Conservation (phyloP, 53 echinoderm and acorn worm genomes). For the Holothuria scabra region DNA sequence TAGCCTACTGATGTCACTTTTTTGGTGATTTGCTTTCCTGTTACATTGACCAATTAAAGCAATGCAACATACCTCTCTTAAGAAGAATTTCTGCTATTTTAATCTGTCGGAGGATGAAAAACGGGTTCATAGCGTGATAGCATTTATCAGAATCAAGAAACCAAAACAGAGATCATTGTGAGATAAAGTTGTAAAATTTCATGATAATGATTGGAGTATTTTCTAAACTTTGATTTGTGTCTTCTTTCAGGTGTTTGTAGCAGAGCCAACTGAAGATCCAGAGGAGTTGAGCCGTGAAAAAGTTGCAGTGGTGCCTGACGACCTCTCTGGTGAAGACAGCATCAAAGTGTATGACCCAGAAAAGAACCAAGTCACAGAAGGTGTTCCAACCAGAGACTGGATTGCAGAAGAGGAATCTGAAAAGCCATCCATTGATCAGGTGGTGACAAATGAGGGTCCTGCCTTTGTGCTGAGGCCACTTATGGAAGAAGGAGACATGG, state of each 20-base stretch:
- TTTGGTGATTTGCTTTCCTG: no score
- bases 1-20: no score
- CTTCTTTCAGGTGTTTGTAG: slow-evolving; percentile 3
- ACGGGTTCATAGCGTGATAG: no score
- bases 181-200: no score
- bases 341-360: slow-evolving; percentile 56
- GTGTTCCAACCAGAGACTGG: slow-evolving; percentile 48
- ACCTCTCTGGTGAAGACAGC: slow-evolving; percentile 24
- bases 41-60: no score
- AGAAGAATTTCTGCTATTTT: no score
- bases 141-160: no score
- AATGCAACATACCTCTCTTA: no score
- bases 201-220: no score
- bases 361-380: slow-evolving; percentile 66
- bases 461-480: slow-evolving; percentile 65
- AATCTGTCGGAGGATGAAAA: no score
- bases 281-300: slow-evolving; percentile 52
- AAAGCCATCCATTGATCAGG: slow-evolving; percentile 38
- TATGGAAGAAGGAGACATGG: slow-evolving; percentile 33
- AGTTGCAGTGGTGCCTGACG: slow-evolving; percentile 50
- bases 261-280: slow-evolving; percentile 63
- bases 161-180: no score
- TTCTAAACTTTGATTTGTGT: no score
- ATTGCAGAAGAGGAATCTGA: not conserved
- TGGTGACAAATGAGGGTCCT: slow-evolving; percentile 79